Evolutionary conservation across 2,113 vertebrate species (phyloP), one percentile per base, ranked within the genome.

Genomic region (Alaudala cheleensis): DNA sequence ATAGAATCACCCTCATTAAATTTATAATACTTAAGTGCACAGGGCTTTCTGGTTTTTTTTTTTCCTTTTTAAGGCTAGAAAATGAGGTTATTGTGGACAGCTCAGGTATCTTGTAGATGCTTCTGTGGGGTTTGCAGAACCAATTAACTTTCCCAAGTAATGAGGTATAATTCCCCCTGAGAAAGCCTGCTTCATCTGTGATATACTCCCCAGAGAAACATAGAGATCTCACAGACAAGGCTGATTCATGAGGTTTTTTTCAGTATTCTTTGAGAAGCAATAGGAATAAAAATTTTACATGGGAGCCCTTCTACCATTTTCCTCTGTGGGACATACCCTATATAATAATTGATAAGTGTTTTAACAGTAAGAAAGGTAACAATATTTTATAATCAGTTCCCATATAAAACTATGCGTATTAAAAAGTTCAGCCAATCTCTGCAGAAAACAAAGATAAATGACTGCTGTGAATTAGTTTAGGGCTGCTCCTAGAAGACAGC

Each of bases 131-230:
- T 80, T 86, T 94, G 66, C 71, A 85, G 40, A 91, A 81, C 94
- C 92, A 96, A 97, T 97, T 97, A 97, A 80, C 66, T 73, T 87
- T 76, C 47, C 40, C 88, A 85, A 62, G 77, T 94, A 97, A 97
- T 90, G 69, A 96, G 54, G 47, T 69, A 13, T 69, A 89, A 95
- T 82, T 72, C 47, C 92, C 71, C 62, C 12, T 62, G 70, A 89
- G 90, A 89, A 92, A 44, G 10, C 29, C 50, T 67, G 73, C 47
- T 89, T 95, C 58, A 85, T 87, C 73, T 89, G 88, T 39, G 45
- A 87, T 71, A 73, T 29, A 78, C 14, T 91, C 88, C 81, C 95
- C 42, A 42, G 7, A 65, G 95, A 94, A 88, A 83, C 1, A 2
- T 7, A 61, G 71, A 91, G 81, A 72, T 73, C 67, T 88, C 11